A percentile compares a stretch with the other conserved stretches of the same genome.
Conservation (phyloP, 2,113 vertebrate species). For the Pseudonaja textilis region DNA sequence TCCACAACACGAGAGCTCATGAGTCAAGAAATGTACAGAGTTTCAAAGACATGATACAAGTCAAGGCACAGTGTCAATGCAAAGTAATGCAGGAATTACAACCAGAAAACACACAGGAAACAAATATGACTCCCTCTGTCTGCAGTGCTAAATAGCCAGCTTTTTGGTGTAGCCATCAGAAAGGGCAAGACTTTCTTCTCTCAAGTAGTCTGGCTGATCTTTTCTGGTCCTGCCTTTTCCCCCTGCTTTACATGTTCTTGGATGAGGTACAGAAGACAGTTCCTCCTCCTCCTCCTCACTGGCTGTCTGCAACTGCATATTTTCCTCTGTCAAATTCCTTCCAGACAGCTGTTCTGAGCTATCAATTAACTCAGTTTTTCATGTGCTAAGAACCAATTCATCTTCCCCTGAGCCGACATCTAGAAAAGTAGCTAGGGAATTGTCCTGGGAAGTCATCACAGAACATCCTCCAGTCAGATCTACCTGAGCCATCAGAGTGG, state of each 20-base stretch:
- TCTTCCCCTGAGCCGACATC: no score
- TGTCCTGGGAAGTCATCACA: no score
- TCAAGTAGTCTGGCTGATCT: neutral
- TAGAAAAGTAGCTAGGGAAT: no score
- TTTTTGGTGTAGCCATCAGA: neutral
- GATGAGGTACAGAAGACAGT: neutral
- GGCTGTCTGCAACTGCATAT: no score
- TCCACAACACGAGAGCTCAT: neutral
- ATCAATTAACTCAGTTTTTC: no score
- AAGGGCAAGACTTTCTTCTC: neutral
- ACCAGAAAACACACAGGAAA: neutral
- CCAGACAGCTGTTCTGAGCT: no score
- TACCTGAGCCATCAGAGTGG: neutral
- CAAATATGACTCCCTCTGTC: neutral
- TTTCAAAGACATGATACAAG: neutral
- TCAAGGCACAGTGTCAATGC: neutral
- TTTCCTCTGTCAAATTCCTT: no score
- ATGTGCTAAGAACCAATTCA: no score
- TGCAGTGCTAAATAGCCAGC: neutral
- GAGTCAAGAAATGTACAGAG: neutral
- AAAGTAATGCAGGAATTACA: neutral
- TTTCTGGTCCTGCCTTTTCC: neutral
- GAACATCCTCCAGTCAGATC: no score
- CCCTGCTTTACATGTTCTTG: neutral
- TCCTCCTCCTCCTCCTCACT: neutral